Conservation (phyloP, 2,888 invertebrate genomes). For the Graphium colonna region DNA sequence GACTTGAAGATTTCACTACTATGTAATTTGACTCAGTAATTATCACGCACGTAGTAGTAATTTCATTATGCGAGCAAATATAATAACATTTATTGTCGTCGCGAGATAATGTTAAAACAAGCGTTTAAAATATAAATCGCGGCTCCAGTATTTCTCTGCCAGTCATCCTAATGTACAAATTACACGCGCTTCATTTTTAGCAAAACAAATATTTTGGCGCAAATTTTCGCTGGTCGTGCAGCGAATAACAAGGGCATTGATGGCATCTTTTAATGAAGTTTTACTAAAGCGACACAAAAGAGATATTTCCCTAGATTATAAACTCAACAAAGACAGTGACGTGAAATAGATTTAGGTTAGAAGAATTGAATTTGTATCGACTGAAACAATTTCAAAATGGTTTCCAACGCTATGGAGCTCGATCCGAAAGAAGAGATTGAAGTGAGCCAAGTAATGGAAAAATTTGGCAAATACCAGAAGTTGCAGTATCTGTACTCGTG, state of each 20-base stretch:
- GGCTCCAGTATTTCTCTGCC: neutral
- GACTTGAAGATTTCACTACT: too few species aligned
- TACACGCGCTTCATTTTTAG: neutral
- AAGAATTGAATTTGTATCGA: neutral
- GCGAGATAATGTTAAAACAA: neutral
- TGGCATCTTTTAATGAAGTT: neutral
- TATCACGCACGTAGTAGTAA: neutral
- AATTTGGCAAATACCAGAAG: constrained; percentile 66
- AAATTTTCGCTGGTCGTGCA: neutral
- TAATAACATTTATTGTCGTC: neutral
- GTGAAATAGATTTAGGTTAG: neutral
- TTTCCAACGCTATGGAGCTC: neutral
- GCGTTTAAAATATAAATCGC: neutral
- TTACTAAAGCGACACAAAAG: neutral
- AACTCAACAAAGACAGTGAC: neutral
- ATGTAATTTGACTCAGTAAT: neutral
- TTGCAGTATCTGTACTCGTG: constrained; percentile 50
- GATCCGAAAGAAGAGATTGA: neutral
- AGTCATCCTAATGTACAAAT: neutral
- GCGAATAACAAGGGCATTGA: neutral
- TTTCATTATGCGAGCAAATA: neutral
- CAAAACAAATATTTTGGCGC: neutral
- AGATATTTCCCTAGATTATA: neutral
- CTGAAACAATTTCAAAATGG: constrained; percentile 2
- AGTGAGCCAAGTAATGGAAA: constrained; percentile 36